Evolutionary conservation across 2,888 invertebrate genomes (phyloP).

Genomic region (Tetrapedia diversipes): DNA sequence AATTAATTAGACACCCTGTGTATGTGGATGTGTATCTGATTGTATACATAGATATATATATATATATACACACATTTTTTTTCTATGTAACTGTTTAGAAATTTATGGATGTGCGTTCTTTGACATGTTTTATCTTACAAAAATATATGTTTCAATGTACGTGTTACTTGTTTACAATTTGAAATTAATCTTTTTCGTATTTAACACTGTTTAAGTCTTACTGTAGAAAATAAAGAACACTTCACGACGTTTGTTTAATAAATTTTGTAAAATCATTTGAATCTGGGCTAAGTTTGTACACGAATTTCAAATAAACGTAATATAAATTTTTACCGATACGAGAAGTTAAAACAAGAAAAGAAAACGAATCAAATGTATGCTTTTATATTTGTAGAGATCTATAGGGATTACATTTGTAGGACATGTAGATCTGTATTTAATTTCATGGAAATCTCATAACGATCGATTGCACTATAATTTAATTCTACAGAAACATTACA

Average conservation of each 20-base stretch:
- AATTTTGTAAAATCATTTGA: no score
- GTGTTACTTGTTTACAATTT: neutral
- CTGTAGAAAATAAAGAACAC: neutral
- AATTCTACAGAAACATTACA: conserved; percentile 4
- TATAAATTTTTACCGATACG: no score
- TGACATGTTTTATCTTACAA: neutral
- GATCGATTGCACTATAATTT: neutral
- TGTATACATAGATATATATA: conserved; percentile 31
- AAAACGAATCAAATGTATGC: no score
- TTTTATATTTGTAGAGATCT: no score
- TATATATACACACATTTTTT: conserved; percentile 59
- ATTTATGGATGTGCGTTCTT: conserved; percentile 45
- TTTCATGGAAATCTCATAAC: neutral
- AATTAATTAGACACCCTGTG: conserved; percentile 28
- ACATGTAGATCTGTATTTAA: neutral
- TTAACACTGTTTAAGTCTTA: fast-evolving
- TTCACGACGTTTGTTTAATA: neutral
- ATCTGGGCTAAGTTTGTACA: neutral
- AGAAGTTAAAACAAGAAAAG: no score
- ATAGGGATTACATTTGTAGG: no score
- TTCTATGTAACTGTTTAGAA: conserved; percentile 63
- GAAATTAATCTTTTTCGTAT: neutral
- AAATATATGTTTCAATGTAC: neutral
- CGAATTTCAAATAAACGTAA: neutral
- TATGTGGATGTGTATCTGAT: no score